Percentiles rank a stretch among this genome's conserved stretches.
Conservation (phyloP, 2,113 vertebrate genomes). For the Forbesichthys agassizii region DNA sequence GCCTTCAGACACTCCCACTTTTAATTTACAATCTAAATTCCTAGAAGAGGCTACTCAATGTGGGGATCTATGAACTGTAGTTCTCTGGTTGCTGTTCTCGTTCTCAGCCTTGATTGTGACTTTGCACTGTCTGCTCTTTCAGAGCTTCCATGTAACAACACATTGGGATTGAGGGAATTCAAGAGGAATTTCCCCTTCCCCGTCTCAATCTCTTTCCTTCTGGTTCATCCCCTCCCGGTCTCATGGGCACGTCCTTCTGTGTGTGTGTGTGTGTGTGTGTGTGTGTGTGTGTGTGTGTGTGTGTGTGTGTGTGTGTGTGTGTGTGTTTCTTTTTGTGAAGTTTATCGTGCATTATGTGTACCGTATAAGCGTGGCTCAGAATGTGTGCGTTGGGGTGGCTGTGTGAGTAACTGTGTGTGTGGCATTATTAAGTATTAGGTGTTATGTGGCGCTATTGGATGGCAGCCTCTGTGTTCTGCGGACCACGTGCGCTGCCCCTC, state of each 20-base stretch:
- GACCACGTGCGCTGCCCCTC: slow-evolving; percentile 46
- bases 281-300: slow-evolving; percentile 32
- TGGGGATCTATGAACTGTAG: slow-evolving; percentile 53
- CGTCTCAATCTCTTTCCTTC: slow-evolving; percentile 13
- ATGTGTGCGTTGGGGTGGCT: slow-evolving; percentile 30
- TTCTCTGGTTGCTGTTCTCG: slow-evolving; percentile 31
- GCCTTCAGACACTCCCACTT: slow-evolving; percentile 40
- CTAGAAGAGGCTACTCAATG: slow-evolving; percentile 47
- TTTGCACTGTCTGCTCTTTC: slow-evolving; percentile 70
- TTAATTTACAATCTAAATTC: slow-evolving; percentile 54
- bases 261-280: slow-evolving; percentile 48
- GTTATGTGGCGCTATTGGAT: too few relatives aligned
- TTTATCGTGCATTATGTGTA: too few relatives aligned
- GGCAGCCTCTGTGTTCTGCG: too few relatives aligned
- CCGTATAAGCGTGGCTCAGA: too few relatives aligned
- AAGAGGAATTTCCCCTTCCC: slow-evolving; percentile 13
- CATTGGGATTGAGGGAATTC: slow-evolving; percentile 56
- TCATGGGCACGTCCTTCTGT: slow-evolving; percentile 52
- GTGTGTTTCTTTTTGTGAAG: neutral
- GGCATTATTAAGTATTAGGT: slow-evolving; percentile 5
- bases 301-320: slow-evolving; percentile 47
- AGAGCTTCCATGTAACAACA: slow-evolving; percentile 64
- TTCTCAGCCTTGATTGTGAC: slow-evolving; percentile 78
- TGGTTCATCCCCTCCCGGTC: slow-evolving; percentile 46
- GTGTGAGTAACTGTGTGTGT: slow-evolving; percentile 6